Percentiles rank a stretch among this genome's conserved stretches.
phyloP scores from a whole-genome alignment of 2,888 invertebrate genomes.

The Molorchus minor region DNA sequence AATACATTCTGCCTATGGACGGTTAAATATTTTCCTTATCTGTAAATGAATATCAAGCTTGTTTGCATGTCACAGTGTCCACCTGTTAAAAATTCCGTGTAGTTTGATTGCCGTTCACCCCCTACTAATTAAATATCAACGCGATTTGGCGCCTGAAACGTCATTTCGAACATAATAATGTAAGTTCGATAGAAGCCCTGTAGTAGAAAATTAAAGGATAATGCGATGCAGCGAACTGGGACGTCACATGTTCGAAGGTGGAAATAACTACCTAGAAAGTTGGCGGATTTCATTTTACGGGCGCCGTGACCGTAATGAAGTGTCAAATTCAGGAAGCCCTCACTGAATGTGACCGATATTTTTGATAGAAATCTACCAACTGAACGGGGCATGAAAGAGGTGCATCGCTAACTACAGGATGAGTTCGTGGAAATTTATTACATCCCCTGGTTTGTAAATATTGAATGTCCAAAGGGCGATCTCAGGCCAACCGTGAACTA shows the following conservation, averaged over 20 bases:
- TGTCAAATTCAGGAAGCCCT: constrained; percentile 29
- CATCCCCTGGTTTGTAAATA: constrained; percentile 25
- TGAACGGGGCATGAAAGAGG: constrained; percentile 10
- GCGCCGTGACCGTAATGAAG: constrained; percentile 26
- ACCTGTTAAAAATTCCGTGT: no score
- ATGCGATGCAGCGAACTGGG: constrained; percentile 12
- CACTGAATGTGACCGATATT: constrained; percentile 25
- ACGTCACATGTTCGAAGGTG: constrained; percentile 20
- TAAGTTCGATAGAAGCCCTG: constrained; percentile 1
- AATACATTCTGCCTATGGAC: no score
- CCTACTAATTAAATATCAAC: no score
- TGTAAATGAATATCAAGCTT: no score
- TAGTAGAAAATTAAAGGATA: constrained; percentile 18
- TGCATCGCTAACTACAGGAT: constrained; percentile 16
- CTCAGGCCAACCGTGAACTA: constrained; percentile 4
- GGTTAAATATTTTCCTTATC: no score
- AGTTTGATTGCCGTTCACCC: no score
- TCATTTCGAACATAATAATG: constrained; percentile 10
- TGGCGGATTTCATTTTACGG: constrained; percentile 23
- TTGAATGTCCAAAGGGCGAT: background rate
- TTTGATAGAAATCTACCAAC: constrained; percentile 8
- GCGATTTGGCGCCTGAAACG: background rate
- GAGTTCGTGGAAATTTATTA: constrained; percentile 24
- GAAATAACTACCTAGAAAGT: constrained; percentile 22
- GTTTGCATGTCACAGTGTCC: no score